Evolutionary conservation across 1,140 invertebrate genomes (phyloP).

Genomic region (Camponotus vicinus): DNA sequence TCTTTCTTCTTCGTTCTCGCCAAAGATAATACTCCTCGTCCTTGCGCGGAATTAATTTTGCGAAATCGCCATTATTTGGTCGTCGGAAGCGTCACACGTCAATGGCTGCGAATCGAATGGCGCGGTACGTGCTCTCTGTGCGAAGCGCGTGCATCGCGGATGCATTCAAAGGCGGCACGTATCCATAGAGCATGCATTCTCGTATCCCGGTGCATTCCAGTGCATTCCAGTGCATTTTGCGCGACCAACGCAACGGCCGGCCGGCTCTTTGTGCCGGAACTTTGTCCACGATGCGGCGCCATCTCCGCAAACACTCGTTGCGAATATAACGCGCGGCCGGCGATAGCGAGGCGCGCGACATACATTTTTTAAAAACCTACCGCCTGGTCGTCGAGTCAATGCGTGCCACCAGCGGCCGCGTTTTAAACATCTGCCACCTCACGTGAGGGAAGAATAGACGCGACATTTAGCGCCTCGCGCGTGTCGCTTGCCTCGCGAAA

Average conservation of each 20-base stretch:
- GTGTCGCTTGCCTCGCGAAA: not conserved
- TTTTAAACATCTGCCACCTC: slow-evolving; percentile 5
- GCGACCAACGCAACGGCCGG: not conserved
- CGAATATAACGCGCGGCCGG: slow-evolving; percentile 9
- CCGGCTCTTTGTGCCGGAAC: slow-evolving; percentile 52
- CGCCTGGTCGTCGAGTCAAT: slow-evolving; percentile 25
- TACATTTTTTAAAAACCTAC: slow-evolving; percentile 51
- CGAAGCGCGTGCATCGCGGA: not conserved
- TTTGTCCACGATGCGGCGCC: slow-evolving; percentile 6
- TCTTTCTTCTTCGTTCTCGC: not conserved
- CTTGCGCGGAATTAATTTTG: not conserved
- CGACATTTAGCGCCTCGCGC: slow-evolving; percentile 45
- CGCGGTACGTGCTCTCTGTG: not conserved
- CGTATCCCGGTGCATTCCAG: slow-evolving; percentile 9
- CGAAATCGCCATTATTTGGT: slow-evolving; percentile 16
- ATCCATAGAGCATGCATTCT: not conserved
- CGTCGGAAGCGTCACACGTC: slow-evolving; percentile 12
- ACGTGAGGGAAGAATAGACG: slow-evolving; percentile 29
- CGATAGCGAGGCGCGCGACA: slow-evolving; percentile 33
- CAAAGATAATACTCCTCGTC: not conserved
- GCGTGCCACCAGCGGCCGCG: not conserved
- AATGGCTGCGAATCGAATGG: not conserved
- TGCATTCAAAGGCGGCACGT: slow-evolving; percentile 28
- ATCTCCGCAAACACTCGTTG: not conserved
- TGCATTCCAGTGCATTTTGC: slow-evolving; percentile 10